Base-by-base conservation (phyloP, 2,113 vertebrate species). In the Columba livia region DNA sequence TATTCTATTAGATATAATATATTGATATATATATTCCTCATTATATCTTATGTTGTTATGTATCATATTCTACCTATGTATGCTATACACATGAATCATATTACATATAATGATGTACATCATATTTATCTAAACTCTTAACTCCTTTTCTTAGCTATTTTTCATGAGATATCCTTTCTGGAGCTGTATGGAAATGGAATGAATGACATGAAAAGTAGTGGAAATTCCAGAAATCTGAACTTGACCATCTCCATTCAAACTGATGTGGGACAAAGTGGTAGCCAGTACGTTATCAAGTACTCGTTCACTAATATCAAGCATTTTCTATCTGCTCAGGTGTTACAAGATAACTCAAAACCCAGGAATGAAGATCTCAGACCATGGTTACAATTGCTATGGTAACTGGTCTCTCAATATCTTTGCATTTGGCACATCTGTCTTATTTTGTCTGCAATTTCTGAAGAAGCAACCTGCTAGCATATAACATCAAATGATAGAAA, bases 311-410 rank as follows among this genome's bases (percentile, higher is more conserved):
- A 57, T 25, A 42, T 57, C 48, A 40, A 80, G 42, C 20, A 34
- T 54, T n/a, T 80, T 66, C 57, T 93, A 23, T 47, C 53, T 80
- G 64, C 58, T 84, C 40, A 93, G 78, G 48, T 93, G 64, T 61
- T 62, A 74, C 32, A 90, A 65, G 8, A 12, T 3, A 60, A 48
- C 62, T 83, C 58, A 71, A 71, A 20, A 58, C 9, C 58, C 88
- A 94, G 74, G 60, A 81, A 96, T 62, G n/a, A 83, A 64, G 57
- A 74, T 73, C 61, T 73, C 38, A 70, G 83, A 67, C 64, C 64
- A 32, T 69, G 58, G 90, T 96, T 89, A 89, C 89, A 62, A 97
- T 95, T 86, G 95, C 95, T 95, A 96, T 93, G 79, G 97, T 93
- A 97, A 97, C 95, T 36, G 70, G n/a, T 72, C 91, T 71, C 88